Conservation (phyloP, 2,888 invertebrate genomes). For the Zaprionus lineosus region DNA sequence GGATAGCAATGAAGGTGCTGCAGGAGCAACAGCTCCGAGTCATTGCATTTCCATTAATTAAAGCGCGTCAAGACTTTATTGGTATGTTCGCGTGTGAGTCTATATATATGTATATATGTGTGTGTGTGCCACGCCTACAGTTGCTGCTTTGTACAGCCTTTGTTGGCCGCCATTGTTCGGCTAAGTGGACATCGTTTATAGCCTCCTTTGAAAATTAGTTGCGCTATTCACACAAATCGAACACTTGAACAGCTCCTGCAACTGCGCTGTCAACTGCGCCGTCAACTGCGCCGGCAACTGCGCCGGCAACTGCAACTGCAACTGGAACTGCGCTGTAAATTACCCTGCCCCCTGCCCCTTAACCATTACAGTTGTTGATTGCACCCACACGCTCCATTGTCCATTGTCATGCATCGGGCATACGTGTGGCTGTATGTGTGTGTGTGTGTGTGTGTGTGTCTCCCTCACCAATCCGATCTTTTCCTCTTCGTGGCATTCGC, state of each 20-base stretch:
- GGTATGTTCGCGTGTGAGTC: conserved; percentile 13
- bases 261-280: conserved; percentile 15
- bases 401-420: conserved; percentile 28
- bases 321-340: conserved; percentile 54
- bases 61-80: conserved; percentile 65
- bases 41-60: conserved; percentile 77
- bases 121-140: conserved; percentile 50
- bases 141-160: conserved; percentile 48
- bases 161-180: conserved; percentile 49
- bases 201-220: conserved; percentile 77
- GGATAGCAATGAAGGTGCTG: conserved; percentile 43
- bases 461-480: conserved; percentile 9
- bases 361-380: conserved; percentile 59
- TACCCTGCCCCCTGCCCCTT: conserved; percentile 41
- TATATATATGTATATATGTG: conserved; percentile 3
- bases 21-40: conserved; percentile 44
- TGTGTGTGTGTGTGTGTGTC: conserved; percentile 48
- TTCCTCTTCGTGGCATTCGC: not conserved
- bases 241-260: conserved; percentile 2
- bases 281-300: too few relatives aligned
- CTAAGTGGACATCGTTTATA: conserved; percentile 78
- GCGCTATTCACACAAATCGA: conserved; percentile 63
- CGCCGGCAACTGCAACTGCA: conserved; percentile 17
- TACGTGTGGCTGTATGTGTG: too few relatives aligned
- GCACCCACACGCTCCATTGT: conserved; percentile 70